Evolutionary conservation across 2,888 invertebrate genomes (phyloP).

Genomic region (Choreutis nemorana): DNA sequence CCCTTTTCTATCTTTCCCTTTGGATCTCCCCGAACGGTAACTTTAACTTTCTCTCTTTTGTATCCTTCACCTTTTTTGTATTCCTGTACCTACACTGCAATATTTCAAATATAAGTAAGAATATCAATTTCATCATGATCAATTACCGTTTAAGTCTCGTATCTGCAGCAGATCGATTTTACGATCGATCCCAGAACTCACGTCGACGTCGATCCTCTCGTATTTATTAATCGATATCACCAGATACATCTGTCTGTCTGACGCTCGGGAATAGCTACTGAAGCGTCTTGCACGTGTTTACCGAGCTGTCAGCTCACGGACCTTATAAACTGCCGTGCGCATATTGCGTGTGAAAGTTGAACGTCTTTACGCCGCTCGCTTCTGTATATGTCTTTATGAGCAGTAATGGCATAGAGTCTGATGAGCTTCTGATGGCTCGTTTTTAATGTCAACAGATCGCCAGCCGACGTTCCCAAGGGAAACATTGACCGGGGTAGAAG

Average conservation of each 20-base stretch:
- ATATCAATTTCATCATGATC: slow-evolving; percentile 33
- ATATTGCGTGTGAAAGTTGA: slow-evolving; percentile 21
- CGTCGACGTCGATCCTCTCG: slow-evolving; percentile 16
- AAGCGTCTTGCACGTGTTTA: slow-evolving; percentile 22
- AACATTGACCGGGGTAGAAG: slow-evolving; percentile 13
- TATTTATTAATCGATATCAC: slow-evolving; percentile 24
- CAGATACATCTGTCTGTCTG: slow-evolving; percentile 15
- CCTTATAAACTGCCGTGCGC: slow-evolving; percentile 15
- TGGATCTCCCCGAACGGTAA: slow-evolving; percentile 8
- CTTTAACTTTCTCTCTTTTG: no score
- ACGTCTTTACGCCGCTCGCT: slow-evolving; percentile 11
- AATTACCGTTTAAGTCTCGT: slow-evolving; percentile 30
- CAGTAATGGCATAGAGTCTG: no score
- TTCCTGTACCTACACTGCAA: slow-evolving; percentile 11
- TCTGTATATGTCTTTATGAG: no score
- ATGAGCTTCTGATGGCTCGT: slow-evolving; percentile 28
- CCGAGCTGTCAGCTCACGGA: slow-evolving; percentile 10
- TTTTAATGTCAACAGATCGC: slow-evolving; percentile 12
- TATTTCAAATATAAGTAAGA: no score
- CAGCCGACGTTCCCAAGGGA: slow-evolving; percentile 26
- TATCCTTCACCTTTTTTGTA: no score
- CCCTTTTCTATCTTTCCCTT: slow-evolving; percentile 12
- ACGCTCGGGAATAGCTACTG: no score
- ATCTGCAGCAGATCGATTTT: slow-evolving; percentile 37
- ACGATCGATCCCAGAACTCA: slow-evolving; percentile 27